Evolutionary conservation across 2,113 vertebrate species (phyloP).

Genomic region (zebrafish (Danio rerio)): DNA sequence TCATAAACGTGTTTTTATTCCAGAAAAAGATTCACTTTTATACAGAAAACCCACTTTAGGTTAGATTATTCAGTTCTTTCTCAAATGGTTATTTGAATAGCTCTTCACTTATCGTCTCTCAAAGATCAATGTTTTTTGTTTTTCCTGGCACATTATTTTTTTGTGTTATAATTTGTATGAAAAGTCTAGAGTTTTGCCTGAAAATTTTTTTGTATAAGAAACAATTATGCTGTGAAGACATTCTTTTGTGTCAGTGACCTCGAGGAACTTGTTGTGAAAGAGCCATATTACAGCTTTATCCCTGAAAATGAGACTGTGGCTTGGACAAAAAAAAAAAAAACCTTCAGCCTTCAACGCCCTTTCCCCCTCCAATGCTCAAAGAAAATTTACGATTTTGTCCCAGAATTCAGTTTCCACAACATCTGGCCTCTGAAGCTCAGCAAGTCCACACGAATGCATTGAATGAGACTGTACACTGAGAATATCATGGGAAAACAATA

Average conservation of each 20-base stretch:
- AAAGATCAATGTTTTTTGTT: too few species aligned
- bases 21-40: too few species aligned
- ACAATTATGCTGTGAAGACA: neutral
- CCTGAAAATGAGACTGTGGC: neutral
- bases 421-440: slow-evolving; percentile 14
- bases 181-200: neutral
- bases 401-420: slow-evolving; percentile 22
- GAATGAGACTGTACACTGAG: neutral
- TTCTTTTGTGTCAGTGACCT: neutral
- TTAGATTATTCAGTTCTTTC: too few species aligned
- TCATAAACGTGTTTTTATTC: too few species aligned
- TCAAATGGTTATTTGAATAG: too few species aligned
- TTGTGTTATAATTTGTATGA: neutral
- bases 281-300: neutral
- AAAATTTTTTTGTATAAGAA: neutral
- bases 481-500: neutral
- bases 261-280: neutral
- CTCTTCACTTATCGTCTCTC: too few species aligned
- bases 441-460: neutral
- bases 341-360: neutral
- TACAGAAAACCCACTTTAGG: too few species aligned
- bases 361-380: neutral
- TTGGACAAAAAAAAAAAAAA: neutral
- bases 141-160: too few species aligned
- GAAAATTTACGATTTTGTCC: slow-evolving; percentile 29